Evolutionary conservation across 2,888 invertebrate genomes (phyloP), one percentile per base, ranked within the genome.

Genomic region (Torymus aiolomorphi): DNA sequence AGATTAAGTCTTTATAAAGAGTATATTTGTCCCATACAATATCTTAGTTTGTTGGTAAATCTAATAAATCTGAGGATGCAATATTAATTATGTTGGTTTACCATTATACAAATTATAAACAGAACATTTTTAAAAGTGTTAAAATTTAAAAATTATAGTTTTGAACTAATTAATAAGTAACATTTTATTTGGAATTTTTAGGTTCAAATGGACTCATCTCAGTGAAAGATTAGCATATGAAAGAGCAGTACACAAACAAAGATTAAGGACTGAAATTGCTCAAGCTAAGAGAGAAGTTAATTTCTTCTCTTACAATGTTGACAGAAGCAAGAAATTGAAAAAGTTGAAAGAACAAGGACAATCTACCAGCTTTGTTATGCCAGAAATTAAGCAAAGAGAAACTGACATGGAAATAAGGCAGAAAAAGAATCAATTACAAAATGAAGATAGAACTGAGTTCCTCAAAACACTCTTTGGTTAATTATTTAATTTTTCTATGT

Each of bases 121-220:
- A 24, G 14, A 61, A 62, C 31, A 31, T 14, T 54, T 57, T 57
- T n/a, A n/a, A 61, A n/a, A 18, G 0, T n/a, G 4, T 42, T 42
- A 12, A 11, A 18, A 42, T 10, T 75, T 61, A 8, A 11, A 59
- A 70, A 66, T 70, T 14, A 56, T 69, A 69, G 11, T 80, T 69
- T 18, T 12, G 14, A 65, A 11, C 52, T 79, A 54, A n/a, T n/a
- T 59, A 20, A 20, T 1, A 20, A 20, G 2, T 20, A 1, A 61
- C 57, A 59, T 57, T n/a, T 10, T 67, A 67, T 42, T 31, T 42
- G 42, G 8, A 42, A 42, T 42, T 42, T 42, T 42, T 42, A 93
- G 96, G 84, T 99, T 99, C 89, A 98, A 98, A 91, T 99, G 99
- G 99, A 92, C 95, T 49, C 98, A 99, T 91, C 92, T 99, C 61